These are phyloP conservation scores for Tricholaema leucomelas DNA, from an alignment of 2,113 vertebrate species.

Conservation along the genomic window DNA sequence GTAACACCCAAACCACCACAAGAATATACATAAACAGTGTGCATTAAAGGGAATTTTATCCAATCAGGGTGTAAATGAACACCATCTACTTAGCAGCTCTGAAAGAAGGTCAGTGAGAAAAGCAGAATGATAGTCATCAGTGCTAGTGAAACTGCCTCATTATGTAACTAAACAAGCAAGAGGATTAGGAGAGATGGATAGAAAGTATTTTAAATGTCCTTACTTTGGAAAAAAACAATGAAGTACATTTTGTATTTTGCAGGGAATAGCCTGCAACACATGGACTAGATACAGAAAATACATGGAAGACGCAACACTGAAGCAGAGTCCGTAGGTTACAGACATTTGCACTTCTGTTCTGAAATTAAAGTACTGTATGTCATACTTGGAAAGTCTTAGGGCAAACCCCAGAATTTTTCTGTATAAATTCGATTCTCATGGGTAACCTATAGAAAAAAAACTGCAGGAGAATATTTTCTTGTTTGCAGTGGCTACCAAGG, in stretches of 20 bases:
- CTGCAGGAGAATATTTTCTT: not conserved
- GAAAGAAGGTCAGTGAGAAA: not conserved
- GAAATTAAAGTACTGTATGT: not conserved
- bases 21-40: not conserved
- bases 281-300: not conserved
- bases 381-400: not conserved
- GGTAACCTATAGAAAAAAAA: not conserved
- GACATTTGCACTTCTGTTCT: not conserved
- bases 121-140: not conserved
- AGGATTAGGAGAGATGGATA: not conserved
- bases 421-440: not conserved
- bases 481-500: not conserved
- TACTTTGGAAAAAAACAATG: not conserved
- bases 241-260: not conserved
- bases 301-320: not conserved
- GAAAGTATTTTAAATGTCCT: not conserved
- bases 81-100: not conserved
- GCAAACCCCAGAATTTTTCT: not conserved
- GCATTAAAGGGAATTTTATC: not conserved
- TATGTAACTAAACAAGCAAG: not conserved
- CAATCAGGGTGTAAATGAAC: not conserved
- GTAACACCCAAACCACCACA: no score
- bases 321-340: not conserved
- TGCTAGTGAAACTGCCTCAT: not conserved
- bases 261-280: not conserved